These are phyloP conservation scores for Drosophila subobscura DNA, from an alignment of 1,140 invertebrate genomes.

Conservation along the genomic window DNA sequence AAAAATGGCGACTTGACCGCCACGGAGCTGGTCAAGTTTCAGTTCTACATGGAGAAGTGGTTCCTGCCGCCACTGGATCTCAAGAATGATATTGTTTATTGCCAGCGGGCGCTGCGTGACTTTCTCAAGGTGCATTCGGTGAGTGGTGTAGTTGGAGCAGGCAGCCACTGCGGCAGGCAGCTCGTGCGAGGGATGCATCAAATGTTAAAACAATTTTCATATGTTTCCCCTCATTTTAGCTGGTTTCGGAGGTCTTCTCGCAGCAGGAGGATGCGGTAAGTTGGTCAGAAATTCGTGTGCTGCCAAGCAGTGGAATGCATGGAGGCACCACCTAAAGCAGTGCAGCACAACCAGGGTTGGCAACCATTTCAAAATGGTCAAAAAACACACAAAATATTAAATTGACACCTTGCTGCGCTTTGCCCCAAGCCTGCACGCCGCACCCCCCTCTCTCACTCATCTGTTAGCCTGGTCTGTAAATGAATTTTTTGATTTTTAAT, in stretches of 20 bases:
- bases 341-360: neutral
- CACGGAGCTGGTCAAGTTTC: conserved; percentile 39
- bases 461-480: conserved; percentile 3
- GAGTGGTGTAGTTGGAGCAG: conserved; percentile 31
- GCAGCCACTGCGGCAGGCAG: too few species aligned
- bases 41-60: conserved; percentile 69
- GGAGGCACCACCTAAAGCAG: neutral
- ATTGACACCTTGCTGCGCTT: neutral
- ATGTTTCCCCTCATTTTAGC: conserved; percentile 37
- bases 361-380: neutral
- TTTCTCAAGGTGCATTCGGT: conserved; percentile 81
- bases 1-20: conserved; percentile 23
- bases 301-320: too few species aligned
- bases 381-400: too few species aligned
- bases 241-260: conserved; percentile 77
- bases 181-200: too few species aligned
- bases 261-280: conserved; percentile 76
- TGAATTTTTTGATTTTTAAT: too few species aligned
- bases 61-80: conserved; percentile 74
- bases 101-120: conserved; percentile 73
- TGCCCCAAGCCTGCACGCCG: too few species aligned
- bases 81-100: conserved; percentile 80
- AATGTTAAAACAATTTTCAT: neutral
- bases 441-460: neutral
- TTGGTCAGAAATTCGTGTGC: neutral